Evolutionary conservation across 2,888 invertebrate genomes (phyloP).

Genomic region (Harpalus rufipes): DNA sequence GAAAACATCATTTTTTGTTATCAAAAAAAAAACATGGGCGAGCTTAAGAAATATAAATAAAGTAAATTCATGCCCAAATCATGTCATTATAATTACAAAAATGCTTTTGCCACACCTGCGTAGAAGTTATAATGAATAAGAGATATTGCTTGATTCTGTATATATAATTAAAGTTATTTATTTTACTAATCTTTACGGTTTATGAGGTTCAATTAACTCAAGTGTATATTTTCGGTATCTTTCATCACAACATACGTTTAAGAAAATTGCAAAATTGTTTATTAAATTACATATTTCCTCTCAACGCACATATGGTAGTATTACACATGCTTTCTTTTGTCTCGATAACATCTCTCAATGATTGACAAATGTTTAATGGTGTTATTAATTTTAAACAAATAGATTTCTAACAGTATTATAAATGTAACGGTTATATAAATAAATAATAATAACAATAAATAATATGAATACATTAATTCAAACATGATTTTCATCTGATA

Average conservation of each 20-base stretch:
- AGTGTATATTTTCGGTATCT: too few species aligned
- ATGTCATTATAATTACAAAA: too few species aligned
- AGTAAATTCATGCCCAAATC: too few species aligned
- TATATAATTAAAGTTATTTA: slow-evolving; percentile 9
- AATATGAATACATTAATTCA: neutral
- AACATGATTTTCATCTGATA: slow-evolving; percentile 20
- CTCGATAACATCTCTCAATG: neutral
- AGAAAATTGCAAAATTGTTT: neutral
- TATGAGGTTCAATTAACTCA: too few species aligned
- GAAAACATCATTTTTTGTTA: too few species aligned
- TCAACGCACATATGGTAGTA: slow-evolving; percentile 6
- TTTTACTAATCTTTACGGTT: neutral
- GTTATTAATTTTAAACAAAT: slow-evolving; percentile 19
- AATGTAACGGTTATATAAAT: slow-evolving; percentile 13
- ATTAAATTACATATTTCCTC: neutral
- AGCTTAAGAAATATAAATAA: too few species aligned
- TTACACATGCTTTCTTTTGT: slow-evolving; percentile 12
- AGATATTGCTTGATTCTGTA: neutral
- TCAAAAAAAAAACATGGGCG: too few species aligned
- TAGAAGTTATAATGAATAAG: too few species aligned
- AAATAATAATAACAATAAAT: slow-evolving; percentile 13
- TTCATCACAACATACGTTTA: too few species aligned
- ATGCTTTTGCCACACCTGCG: too few species aligned
- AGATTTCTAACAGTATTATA: slow-evolving; percentile 23
- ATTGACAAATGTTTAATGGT: slow-evolving; percentile 27